Evolutionary conservation across 1,140 invertebrate genomes (phyloP).

Genomic region (Metaphire vulgaris): DNA sequence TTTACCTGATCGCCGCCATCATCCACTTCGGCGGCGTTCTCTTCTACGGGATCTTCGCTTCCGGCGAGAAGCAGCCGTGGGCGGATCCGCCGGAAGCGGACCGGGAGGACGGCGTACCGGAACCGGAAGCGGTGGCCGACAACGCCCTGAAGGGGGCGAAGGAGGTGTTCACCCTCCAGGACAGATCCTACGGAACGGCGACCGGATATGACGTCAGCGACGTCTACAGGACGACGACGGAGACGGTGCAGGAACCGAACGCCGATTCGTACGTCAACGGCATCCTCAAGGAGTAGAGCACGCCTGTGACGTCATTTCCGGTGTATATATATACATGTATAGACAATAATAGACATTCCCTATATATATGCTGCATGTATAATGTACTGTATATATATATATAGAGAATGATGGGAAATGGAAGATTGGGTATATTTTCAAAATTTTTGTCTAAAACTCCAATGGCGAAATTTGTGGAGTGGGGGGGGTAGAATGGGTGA

Average conservation of each 20-base stretch:
- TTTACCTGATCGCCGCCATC: conserved; percentile 88
- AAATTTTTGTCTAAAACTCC: too few species aligned
- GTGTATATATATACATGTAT: too few species aligned
- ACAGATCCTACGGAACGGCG: conserved; percentile 7
- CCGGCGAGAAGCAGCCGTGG: conserved; percentile 92
- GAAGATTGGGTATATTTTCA: too few species aligned
- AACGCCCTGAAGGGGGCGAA: conserved; percentile 13
- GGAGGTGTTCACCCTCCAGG: conserved; percentile 5
- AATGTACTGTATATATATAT: too few species aligned
- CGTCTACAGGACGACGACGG: background rate
- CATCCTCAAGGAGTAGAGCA: background rate
- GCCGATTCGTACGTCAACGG: background rate
- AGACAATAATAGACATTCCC: too few species aligned
- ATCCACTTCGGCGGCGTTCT: conserved; percentile 93
- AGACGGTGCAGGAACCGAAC: background rate
- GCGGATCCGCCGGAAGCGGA: conserved; percentile 64
- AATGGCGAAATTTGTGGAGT: too few species aligned
- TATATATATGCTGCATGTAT: too few species aligned
- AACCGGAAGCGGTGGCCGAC: conserved; percentile 35
- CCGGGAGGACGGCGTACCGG: conserved; percentile 3
- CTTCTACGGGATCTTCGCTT: conserved; percentile 95
- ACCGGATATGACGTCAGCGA: background rate
- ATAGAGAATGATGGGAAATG: too few species aligned
- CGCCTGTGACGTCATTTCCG: too few species aligned
- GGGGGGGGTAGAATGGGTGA: too few species aligned